phyloP scores from a whole-genome alignment of 2,797 vertebrate species.

The Darevskia mixta region DNA sequence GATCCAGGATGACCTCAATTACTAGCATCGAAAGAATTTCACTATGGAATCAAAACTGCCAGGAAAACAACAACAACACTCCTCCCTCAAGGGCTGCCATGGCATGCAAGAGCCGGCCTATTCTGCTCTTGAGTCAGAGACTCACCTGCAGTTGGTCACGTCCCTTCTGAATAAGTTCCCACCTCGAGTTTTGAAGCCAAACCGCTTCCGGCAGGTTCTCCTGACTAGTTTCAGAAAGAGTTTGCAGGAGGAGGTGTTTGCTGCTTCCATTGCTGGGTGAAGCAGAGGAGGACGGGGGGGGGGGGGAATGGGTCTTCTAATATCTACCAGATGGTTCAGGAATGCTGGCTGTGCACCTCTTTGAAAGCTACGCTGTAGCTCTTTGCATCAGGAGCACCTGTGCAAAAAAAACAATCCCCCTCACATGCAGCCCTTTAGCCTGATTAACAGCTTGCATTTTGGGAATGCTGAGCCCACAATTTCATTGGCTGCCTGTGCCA shows the following conservation, averaged over 20 bases:
- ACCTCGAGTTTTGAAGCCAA: conserved; percentile 14
- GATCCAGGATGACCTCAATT: conserved; percentile 59
- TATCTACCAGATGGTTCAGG: not conserved
- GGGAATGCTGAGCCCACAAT: not conserved
- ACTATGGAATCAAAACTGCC: not conserved
- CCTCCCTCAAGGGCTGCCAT: not conserved
- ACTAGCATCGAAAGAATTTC: not conserved
- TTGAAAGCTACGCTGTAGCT: not conserved
- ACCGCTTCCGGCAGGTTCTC: conserved; percentile 59
- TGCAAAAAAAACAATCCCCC: not conserved
- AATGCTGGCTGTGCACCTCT: not conserved
- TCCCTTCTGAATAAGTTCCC: not conserved
- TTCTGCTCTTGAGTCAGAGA: conserved; percentile 30
- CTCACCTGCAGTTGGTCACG: conserved; percentile 29
- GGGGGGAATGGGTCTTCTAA: rapidly evolving
- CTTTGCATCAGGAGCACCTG: too few species aligned
- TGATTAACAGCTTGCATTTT: not conserved
- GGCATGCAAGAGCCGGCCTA: too few species aligned
- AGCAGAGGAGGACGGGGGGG: not conserved
- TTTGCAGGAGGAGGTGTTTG: conserved; percentile 35
- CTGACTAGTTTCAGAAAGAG: conserved; percentile 54
- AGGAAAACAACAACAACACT: too few species aligned
- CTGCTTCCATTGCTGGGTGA: conserved; percentile 28
- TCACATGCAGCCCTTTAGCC: not conserved
- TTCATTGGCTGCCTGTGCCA: not conserved